These are phyloP conservation scores for Diarsia rubi DNA, from an alignment of 2,888 invertebrate genomes.

Conservation along the genomic window DNA sequence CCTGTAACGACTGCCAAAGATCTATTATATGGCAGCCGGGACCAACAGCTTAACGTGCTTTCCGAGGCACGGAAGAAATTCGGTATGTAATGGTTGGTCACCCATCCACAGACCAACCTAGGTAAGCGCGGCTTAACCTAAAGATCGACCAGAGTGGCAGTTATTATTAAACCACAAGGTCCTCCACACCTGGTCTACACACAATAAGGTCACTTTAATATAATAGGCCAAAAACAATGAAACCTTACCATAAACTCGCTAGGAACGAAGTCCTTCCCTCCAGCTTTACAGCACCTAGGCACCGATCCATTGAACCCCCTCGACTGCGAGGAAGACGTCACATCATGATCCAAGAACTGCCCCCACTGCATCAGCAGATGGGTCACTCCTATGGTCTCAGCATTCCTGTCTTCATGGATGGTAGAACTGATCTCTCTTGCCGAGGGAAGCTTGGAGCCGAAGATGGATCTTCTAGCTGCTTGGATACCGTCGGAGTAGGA, in stretches of 20 bases:
- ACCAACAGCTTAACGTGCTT: too few species aligned
- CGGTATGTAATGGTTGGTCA: too few species aligned
- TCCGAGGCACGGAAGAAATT: too few species aligned
- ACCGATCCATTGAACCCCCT: slow-evolving; percentile 95
- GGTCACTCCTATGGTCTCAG: slow-evolving; percentile 93
- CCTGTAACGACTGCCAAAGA: too few species aligned
- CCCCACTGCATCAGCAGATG: slow-evolving; percentile 98
- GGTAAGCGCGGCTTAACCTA: too few species aligned
- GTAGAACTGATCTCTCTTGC: slow-evolving; percentile 94
- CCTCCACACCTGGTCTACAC: too few species aligned
- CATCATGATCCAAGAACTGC: slow-evolving; percentile 97
- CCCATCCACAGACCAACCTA: too few species aligned
- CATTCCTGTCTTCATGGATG: slow-evolving; percentile 91
- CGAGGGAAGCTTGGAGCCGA: slow-evolving; percentile 93
- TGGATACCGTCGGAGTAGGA: slow-evolving; percentile 95
- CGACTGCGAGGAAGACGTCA: slow-evolving; percentile 95
- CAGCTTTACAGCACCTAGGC: slow-evolving; percentile 94
- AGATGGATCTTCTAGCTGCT: slow-evolving; percentile 90
- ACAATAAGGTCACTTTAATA: background rate
- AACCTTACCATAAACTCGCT: slow-evolving; percentile 91
- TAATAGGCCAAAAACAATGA: background rate
- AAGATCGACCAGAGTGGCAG: too few species aligned
- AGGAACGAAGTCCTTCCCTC: slow-evolving; percentile 91
- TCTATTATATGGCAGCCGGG: too few species aligned
- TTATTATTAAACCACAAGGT: too few species aligned